phyloP scores from a whole-genome alignment of 2,113 vertebrate species.

The Protomyctophum bolini region DNA sequence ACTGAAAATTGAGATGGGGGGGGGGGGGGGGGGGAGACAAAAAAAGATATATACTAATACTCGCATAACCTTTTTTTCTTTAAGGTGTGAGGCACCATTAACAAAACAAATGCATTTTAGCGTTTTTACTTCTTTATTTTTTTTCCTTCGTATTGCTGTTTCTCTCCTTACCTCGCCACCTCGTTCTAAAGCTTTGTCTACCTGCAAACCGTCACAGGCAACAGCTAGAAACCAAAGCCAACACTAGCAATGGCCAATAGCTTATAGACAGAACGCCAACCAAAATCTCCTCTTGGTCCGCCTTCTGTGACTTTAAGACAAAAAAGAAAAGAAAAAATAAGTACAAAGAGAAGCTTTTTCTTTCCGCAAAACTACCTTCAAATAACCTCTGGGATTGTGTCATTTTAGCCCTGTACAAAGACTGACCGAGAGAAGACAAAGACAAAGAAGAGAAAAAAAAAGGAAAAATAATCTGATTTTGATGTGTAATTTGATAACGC shows the following conservation, averaged over 20 bases:
- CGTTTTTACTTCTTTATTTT: conserved; percentile 69
- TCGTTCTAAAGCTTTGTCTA: conserved; percentile 99
- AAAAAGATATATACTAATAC: not conserved
- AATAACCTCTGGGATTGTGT: conserved; percentile 99
- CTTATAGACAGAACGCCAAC: conserved; percentile 94
- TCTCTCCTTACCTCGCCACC: conserved; percentile 99
- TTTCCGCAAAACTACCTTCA: conserved; percentile 95
- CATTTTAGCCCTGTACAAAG: conserved; percentile 94
- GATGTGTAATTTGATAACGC: conserved; percentile 89
- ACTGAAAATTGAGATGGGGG: conserved; percentile 83
- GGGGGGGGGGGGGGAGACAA: not conserved
- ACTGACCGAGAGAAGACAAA: conserved; percentile 75
- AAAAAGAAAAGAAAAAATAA: conserved; percentile 68
- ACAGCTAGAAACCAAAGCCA: conserved; percentile 99
- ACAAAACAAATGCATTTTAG: conserved; percentile 92
- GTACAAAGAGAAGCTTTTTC: conserved; percentile 95
- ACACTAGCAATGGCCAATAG: conserved; percentile 99
- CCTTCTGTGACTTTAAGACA: conserved; percentile 94
- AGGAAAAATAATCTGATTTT: conserved; percentile 77
- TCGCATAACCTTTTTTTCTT: conserved; percentile 69
- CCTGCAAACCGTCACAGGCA: conserved; percentile 99
- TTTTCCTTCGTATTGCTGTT: conserved; percentile 82
- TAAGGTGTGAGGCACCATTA: conserved; percentile 87
- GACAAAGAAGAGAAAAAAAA: conserved; percentile 51
- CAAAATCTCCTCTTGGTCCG: conserved; percentile 88